Evolutionary conservation across 2,888 invertebrate species (phyloP).

Genomic region (Coenonympha arcania): DNA sequence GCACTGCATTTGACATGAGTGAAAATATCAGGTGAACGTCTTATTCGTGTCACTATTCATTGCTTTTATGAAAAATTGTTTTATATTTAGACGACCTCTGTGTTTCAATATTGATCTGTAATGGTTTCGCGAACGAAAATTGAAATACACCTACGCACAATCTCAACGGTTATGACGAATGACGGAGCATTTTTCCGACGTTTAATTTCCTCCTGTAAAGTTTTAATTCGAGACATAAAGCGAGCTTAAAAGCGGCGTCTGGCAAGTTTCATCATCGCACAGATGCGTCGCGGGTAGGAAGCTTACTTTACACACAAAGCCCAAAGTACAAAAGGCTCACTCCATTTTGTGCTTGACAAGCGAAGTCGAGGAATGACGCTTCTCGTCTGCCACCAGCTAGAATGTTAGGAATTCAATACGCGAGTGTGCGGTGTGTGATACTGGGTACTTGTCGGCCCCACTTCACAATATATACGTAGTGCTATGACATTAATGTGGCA

Average conservation of each 20-base stretch:
- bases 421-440: background rate
- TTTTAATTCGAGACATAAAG: conserved; percentile 71
- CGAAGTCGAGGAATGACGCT: conserved; percentile 61
- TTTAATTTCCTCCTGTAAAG: conserved; percentile 70
- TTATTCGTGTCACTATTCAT: too few species aligned
- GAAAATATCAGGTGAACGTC: too few species aligned
- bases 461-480: background rate
- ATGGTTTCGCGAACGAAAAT: too few species aligned
- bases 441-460: background rate
- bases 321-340: conserved; percentile 69
- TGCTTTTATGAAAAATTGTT: too few species aligned
- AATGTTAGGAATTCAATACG: conserved; percentile 21
- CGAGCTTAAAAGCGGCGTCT: conserved; percentile 70
- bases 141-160: too few species aligned
- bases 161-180: conserved; percentile 22
- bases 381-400: conserved; percentile 34
- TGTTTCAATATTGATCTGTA: too few species aligned
- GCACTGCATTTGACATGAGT: too few species aligned
- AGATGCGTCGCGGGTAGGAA: conserved; percentile 66
- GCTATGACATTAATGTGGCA: too few species aligned
- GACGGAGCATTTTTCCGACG: conserved; percentile 55
- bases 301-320: conserved; percentile 73
- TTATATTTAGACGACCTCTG: too few species aligned
- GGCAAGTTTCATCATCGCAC: conserved; percentile 72
- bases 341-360: conserved; percentile 70